Evolutionary conservation across 2,797 vertebrate species (phyloP), one percentile per base, ranked within the genome.

Genomic region (Siniperca undulata): DNA sequence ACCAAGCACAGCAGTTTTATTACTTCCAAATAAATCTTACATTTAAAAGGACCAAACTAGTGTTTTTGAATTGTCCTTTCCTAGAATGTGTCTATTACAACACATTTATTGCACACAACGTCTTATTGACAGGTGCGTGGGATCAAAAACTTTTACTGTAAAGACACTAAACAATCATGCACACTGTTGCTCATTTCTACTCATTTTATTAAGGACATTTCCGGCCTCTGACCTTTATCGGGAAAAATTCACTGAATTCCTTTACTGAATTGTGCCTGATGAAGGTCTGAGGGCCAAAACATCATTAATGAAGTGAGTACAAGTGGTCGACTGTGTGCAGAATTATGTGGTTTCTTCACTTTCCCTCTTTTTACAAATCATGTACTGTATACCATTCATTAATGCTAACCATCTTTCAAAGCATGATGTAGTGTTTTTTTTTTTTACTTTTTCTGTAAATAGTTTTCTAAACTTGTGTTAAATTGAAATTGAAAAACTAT

Each of bases 381-480:
- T 53, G 38, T 7, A 64, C 40, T 75, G 11, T 58, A 38, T 36
- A 64, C 38, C 58, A 44, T 62, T n/a, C 24, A 30, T 62, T 42
- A 42, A 36, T 59, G 34, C 4, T 27, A 34, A 48, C 40, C 64
- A 67, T 20, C 53, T 76, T 58, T 76, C 62, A 67, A 58, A 24
- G 20, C 22, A 59, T 19, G 42, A 40, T 42, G 38, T 24, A 30
- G 12, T 48, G 1, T 20, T 27, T 66, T 27, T 10, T 0, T 30
- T 24, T 30, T 59, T n/a, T 61, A 34, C 14, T 24, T 40, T 7
- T n/a, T 19, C 6, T 53, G 19, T 11, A 46, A 55, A 55, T 19
- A 34, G 13, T 42, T n/a, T 34, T 44, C 34, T 50, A 22, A 42
- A 42, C 59, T 27, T 24, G 20, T 70, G 12, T 46, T 64, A 9